A percentile compares a stretch with the other conserved stretches of the same genome.
Evolutionary conservation across 2,113 vertebrate genomes (phyloP).

Genomic region (Microcebus tavaratra): DNA sequence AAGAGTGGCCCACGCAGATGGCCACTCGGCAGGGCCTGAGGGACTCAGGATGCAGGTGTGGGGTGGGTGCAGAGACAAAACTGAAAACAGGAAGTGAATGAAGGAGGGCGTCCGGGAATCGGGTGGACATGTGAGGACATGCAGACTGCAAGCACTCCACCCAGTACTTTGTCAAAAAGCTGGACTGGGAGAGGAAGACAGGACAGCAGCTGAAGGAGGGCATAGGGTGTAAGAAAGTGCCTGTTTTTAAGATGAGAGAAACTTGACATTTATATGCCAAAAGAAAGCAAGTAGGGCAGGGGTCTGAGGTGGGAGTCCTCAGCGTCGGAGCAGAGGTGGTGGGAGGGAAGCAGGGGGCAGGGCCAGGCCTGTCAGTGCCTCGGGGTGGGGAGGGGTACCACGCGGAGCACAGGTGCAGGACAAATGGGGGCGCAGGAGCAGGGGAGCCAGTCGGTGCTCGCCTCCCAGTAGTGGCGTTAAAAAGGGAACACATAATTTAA

Average conservation of each 20-base stretch:
- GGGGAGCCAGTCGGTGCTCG: fast-evolving
- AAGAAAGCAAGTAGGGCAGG: not conserved
- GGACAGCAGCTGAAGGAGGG: not conserved
- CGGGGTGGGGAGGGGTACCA: too few species aligned
- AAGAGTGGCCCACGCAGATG: too few species aligned
- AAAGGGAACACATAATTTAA: not conserved
- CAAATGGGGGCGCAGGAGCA: not conserved
- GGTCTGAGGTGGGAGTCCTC: too few species aligned
- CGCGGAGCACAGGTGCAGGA: not conserved
- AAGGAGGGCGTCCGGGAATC: not conserved
- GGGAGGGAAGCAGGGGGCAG: not conserved
- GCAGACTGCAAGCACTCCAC: not conserved
- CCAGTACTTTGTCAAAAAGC: not conserved
- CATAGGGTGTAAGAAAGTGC: not conserved
- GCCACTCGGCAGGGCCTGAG: not conserved
- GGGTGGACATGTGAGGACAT: not conserved
- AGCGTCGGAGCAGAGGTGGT: not conserved
- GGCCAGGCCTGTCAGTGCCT: not conserved
- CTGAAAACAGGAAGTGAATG: not conserved
- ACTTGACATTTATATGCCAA: not conserved
- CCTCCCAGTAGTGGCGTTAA: not conserved
- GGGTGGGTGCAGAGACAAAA: not conserved
- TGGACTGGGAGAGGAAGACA: not conserved
- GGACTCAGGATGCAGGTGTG: not conserved
- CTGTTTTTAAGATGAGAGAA: not conserved